These are phyloP conservation scores for Tipula helvola DNA, from an alignment of 2,888 invertebrate species.

Conservation along the genomic window DNA sequence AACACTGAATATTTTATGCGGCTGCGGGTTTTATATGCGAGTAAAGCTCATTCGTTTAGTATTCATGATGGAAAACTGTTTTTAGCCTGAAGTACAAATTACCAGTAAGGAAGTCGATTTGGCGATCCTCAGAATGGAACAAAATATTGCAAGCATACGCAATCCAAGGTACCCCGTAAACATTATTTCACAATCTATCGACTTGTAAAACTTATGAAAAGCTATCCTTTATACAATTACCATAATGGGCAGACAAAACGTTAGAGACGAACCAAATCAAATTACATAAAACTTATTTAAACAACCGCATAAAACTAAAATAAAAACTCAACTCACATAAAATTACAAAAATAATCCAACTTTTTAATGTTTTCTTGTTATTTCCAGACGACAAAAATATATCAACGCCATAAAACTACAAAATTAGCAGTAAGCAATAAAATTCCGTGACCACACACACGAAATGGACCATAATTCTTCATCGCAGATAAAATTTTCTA, in stretches of 20 bases:
- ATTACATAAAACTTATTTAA: background rate
- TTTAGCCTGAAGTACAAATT: no score
- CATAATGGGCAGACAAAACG: background rate
- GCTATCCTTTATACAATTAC: background rate
- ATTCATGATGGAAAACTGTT: no score
- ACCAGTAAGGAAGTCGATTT: no score
- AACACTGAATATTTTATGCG: no score
- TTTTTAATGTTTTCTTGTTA: background rate
- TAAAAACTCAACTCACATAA: background rate
- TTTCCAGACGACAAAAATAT: background rate
- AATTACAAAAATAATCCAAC: background rate
- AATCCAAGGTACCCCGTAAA: no score
- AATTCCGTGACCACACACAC: background rate
- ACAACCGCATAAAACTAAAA: background rate
- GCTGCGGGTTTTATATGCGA: no score
- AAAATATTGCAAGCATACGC: no score
- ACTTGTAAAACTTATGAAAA: background rate
- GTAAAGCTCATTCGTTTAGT: no score
- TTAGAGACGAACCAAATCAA: background rate
- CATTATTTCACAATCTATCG: no score
- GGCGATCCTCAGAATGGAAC: no score
- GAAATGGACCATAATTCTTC: background rate
- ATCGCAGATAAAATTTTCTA: background rate
- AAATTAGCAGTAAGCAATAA: background rate
- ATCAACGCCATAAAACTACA: background rate